These are phyloP conservation scores for Simalia tracyae DNA, from an alignment of 2,797 vertebrate species.

Conservation along the genomic window DNA sequence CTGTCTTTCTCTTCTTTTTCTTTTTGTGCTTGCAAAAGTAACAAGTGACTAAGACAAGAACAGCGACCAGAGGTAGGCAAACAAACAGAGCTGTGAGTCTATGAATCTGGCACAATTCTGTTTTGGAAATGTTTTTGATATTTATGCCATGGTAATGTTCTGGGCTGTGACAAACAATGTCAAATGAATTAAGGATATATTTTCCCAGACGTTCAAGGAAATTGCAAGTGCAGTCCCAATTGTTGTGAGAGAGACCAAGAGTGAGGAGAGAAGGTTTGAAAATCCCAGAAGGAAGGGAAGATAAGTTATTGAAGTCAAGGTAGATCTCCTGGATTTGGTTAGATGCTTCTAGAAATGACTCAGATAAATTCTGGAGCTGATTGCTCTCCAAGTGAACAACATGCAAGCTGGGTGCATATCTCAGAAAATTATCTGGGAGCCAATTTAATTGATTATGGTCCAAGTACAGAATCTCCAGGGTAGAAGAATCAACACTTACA, in stretches of 20 bases:
- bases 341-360: constrained; percentile 78
- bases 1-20: constrained; percentile 72
- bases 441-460: constrained; percentile 76
- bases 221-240: constrained; percentile 83
- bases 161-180: constrained; percentile 74
- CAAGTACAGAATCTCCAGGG: constrained; percentile 76
- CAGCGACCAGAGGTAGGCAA: constrained; percentile 78
- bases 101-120: constrained; percentile 74
- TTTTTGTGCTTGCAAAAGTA: constrained; percentile 81
- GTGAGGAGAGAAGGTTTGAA: constrained; percentile 73
- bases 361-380: constrained; percentile 76
- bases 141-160: constrained; percentile 59
- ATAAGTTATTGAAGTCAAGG: constrained; percentile 78
- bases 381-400: constrained; percentile 81
- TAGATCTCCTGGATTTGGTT: constrained; percentile 74
- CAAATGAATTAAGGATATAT: neutral
- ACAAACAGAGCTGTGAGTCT: constrained; percentile 83
- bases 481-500: neutral
- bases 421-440: constrained; percentile 80
- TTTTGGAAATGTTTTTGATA: constrained; percentile 65
- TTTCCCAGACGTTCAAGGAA: constrained; percentile 73
- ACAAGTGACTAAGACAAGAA: constrained; percentile 75
- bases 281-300: constrained; percentile 71
- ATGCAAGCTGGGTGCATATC: constrained; percentile 70
- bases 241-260: constrained; percentile 81